Evolutionary conservation across 2,113 vertebrate genomes (phyloP).

Genomic region (Chaenocephalus aceratus): DNA sequence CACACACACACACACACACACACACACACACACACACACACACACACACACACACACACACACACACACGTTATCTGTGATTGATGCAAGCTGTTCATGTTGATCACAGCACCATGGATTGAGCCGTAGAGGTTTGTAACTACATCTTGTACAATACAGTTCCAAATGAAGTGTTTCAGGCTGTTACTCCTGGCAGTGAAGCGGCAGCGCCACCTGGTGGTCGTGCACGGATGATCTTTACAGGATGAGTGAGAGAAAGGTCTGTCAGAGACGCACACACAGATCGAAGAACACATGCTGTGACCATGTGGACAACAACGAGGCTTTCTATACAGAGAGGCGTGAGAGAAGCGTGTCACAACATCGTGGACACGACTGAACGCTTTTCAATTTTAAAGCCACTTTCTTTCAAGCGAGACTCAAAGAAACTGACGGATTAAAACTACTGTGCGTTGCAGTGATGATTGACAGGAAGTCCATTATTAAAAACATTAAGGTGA

Average conservation of each 20-base stretch:
- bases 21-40: no score
- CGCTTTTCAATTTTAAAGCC: conserved; percentile 5
- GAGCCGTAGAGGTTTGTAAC: no score
- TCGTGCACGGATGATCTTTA: not conserved
- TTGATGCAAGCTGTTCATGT: no score
- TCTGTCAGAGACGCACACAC: conserved; percentile 8
- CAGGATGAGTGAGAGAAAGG: conserved; percentile 19
- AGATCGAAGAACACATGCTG: conserved; percentile 40
- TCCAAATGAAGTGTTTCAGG: not conserved
- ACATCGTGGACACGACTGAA: conserved; percentile 19
- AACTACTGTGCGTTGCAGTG: conserved; percentile 1
- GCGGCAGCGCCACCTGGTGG: conserved; percentile 61
- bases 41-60: no score
- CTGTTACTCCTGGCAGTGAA: conserved; percentile 10
- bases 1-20: no score
- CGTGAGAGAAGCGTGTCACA: conserved; percentile 5
- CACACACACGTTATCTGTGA: no score
- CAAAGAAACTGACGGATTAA: not conserved
- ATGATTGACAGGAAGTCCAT: conserved; percentile 13
- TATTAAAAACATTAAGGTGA: not conserved
- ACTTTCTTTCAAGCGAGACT: conserved; percentile 6
- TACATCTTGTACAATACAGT: no score
- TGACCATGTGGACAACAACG: conserved; percentile 12
- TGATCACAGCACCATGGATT: no score
- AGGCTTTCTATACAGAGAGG: conserved; percentile 29